Evolutionary conservation across 2,888 invertebrate species (phyloP).

Genomic region (Brassicogethes aeneus): DNA sequence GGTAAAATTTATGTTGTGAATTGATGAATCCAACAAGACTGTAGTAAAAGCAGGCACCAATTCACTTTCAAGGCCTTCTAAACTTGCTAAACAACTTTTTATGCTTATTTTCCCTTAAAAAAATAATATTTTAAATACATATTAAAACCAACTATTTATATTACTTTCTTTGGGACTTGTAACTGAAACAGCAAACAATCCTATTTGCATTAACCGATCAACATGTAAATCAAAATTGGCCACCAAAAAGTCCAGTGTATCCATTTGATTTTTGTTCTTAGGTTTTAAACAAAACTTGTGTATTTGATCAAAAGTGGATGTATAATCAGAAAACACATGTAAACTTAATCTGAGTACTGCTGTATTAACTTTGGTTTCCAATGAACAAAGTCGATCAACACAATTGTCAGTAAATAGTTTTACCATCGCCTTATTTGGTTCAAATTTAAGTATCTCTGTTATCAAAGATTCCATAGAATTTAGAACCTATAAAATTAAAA

Average conservation of each 20-base stretch:
- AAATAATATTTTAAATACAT: slow-evolving; percentile 8
- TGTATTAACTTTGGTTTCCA: slow-evolving; percentile 59
- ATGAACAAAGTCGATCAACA: slow-evolving; percentile 51
- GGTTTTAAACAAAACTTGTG: slow-evolving; percentile 23
- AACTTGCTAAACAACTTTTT: slow-evolving; percentile 54
- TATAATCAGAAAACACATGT: slow-evolving; percentile 36
- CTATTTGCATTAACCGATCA: slow-evolving; percentile 60
- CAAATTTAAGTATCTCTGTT: slow-evolving; percentile 39
- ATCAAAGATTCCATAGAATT: slow-evolving; percentile 44
- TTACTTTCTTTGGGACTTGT: slow-evolving; percentile 29
- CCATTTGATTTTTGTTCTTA: slow-evolving; percentile 20
- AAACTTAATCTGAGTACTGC: slow-evolving; percentile 52
- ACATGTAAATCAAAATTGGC: slow-evolving; percentile 58
- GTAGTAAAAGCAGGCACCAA: slow-evolving; percentile 51
- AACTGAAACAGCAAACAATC: slow-evolving; percentile 59
- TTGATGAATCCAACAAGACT: slow-evolving; percentile 42
- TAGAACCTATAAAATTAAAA: slow-evolving; percentile 40
- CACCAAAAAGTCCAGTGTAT: slow-evolving; percentile 45
- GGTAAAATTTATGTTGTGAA: slow-evolving; percentile 45
- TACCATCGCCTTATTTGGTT: slow-evolving; percentile 44
- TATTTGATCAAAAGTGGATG: slow-evolving; percentile 26
- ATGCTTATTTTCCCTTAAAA: slow-evolving; percentile 48
- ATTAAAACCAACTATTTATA: slow-evolving; percentile 8
- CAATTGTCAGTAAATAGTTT: slow-evolving; percentile 52
- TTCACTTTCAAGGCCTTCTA: slow-evolving; percentile 60